Evolutionary conservation across 53 echinoderm and acorn worm genomes (phyloP).

Genomic region (Astropecten irregularis): DNA sequence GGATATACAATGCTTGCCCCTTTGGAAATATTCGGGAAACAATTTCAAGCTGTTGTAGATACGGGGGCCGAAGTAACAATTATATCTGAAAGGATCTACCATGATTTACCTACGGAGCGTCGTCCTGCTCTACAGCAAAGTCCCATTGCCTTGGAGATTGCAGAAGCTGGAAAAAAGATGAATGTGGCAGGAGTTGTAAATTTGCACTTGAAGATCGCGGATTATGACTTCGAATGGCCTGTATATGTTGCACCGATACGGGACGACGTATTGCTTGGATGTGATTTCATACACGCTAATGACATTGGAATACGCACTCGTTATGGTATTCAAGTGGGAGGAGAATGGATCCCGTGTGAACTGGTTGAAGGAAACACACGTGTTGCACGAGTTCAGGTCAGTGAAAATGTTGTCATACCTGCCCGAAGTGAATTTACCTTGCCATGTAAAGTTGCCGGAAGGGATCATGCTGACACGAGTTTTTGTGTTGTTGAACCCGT

Average conservation of each 20-base stretch:
- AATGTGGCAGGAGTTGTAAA: slow-evolving; percentile 1
- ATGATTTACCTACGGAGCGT: slow-evolving; percentile 1
- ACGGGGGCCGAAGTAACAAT: slow-evolving; percentile 24
- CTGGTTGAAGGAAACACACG: slow-evolving; percentile 18
- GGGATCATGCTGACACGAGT: slow-evolving; percentile 1
- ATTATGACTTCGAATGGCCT: background rate
- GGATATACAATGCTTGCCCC: slow-evolving; percentile 25
- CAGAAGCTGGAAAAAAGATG: slow-evolving; percentile 34
- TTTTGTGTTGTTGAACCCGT: slow-evolving; percentile 24
- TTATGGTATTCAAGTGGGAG: background rate
- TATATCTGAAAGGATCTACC: background rate
- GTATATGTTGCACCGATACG: slow-evolving; percentile 20
- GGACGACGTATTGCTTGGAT: slow-evolving; percentile 25
- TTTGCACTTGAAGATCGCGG: background rate
- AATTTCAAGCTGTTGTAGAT: slow-evolving; percentile 12
- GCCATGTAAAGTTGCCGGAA: slow-evolving; percentile 27
- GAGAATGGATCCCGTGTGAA: slow-evolving; percentile 30
- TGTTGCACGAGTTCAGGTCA: background rate
- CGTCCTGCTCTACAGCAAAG: background rate
- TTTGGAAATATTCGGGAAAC: background rate
- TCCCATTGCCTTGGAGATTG: slow-evolving; percentile 12
- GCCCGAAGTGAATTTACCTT: slow-evolving; percentile 30
- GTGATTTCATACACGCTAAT: slow-evolving; percentile 33
- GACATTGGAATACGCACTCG: slow-evolving; percentile 37
- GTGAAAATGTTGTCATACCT: background rate